Evolutionary conservation across 2,797 vertebrate species (phyloP).

Genomic region (Aulostomus chinensis): DNA sequence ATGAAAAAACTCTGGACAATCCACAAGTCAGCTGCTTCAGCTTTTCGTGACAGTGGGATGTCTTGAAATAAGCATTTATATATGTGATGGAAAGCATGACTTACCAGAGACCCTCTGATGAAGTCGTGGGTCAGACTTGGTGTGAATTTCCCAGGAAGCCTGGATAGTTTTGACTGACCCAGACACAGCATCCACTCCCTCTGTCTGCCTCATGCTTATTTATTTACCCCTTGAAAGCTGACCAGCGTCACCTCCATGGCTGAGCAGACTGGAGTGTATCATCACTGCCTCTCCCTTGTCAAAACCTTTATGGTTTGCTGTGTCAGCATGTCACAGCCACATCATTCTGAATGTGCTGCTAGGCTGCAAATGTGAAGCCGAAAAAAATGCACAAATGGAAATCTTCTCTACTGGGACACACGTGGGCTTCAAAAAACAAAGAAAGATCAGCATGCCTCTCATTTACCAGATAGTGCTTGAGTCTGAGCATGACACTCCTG

Average conservation of each 20-base stretch:
- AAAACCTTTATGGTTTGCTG: constrained; percentile 27
- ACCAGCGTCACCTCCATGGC: constrained; percentile 12
- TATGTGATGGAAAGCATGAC: constrained; percentile 15
- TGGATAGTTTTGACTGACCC: constrained; percentile 13
- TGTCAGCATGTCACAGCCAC: constrained; percentile 39
- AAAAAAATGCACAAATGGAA: constrained; percentile 1
- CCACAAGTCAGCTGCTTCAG: too few species aligned
- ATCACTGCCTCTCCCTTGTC: constrained; percentile 1
- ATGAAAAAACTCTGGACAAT: not conserved
- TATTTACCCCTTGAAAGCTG: constrained; percentile 40
- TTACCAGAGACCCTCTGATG: too few species aligned
- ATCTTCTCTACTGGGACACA: too few species aligned
- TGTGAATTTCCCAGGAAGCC: constrained; percentile 19
- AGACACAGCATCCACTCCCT: constrained; percentile 1
- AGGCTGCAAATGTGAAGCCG: constrained; percentile 10
- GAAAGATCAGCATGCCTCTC: too few species aligned
- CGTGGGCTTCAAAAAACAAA: too few species aligned
- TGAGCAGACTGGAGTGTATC: constrained; percentile 25
- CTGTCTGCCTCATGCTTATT: constrained; percentile 20
- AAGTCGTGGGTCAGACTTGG: constrained; percentile 14
- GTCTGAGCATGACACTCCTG: too few species aligned
- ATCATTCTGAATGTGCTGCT: constrained; percentile 1
- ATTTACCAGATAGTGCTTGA: too few species aligned
- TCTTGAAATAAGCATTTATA: not conserved
- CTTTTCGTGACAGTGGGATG: constrained; percentile 7